Evolutionary conservation across 2,888 invertebrate species (phyloP).

Genomic region (Eupithecia abbreviata): DNA sequence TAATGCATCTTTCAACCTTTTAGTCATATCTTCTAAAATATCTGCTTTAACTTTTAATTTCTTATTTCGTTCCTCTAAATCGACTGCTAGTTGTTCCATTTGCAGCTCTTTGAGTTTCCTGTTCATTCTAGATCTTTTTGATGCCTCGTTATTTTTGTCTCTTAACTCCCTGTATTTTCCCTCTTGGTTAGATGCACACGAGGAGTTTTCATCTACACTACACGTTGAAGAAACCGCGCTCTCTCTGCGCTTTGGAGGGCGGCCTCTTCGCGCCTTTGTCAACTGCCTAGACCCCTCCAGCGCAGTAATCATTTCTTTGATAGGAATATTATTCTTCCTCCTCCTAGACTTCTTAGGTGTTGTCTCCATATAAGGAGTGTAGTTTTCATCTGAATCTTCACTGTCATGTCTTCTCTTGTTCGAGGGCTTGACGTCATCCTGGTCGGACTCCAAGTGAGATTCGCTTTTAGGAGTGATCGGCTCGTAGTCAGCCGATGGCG

Average conservation of each 20-base stretch:
- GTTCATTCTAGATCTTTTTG: constrained; percentile 88
- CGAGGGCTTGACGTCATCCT: constrained; percentile 60
- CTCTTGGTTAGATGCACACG: constrained; percentile 71
- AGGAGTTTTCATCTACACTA: constrained; percentile 74
- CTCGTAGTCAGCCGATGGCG: constrained; percentile 65
- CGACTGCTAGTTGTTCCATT: constrained; percentile 79
- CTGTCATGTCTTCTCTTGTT: constrained; percentile 65
- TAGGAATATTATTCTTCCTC: constrained; percentile 70
- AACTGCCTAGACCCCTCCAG: constrained; percentile 71
- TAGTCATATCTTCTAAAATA: constrained; percentile 87
- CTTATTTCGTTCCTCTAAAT: constrained; percentile 86
- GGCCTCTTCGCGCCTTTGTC: constrained; percentile 76
- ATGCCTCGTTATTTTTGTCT: constrained; percentile 91
- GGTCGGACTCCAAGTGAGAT: constrained; percentile 72
- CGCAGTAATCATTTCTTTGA: constrained; percentile 74
- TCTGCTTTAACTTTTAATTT: constrained; percentile 86
- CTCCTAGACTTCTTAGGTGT: constrained; percentile 66
- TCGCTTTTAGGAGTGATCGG: constrained; percentile 76
- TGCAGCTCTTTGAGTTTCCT: constrained; percentile 85
- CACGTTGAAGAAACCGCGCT: constrained; percentile 75
- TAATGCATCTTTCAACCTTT: constrained; percentile 85
- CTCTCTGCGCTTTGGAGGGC: constrained; percentile 82
- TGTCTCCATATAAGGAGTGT: constrained; percentile 68
- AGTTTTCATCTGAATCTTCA: constrained; percentile 77
- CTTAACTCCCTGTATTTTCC: constrained; percentile 87